Evolutionary conservation across 2,113 vertebrate species (phyloP).

Genomic region (Pollimyrus isidori): DNA sequence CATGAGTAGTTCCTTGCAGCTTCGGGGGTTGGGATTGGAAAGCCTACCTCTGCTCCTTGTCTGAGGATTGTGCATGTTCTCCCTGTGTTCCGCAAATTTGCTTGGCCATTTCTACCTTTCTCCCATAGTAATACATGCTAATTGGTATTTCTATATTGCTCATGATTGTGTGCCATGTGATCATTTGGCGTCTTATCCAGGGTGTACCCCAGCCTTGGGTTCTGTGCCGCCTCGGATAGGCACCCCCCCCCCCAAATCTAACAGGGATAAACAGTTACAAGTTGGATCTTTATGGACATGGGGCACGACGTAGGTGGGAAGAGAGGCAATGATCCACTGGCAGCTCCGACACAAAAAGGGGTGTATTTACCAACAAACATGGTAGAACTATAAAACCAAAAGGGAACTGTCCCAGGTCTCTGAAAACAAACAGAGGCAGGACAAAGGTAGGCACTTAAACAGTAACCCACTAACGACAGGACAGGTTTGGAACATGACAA

Average conservation of each 20-base stretch:
- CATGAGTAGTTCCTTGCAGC: neutral
- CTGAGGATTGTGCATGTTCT: neutral
- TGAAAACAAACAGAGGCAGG: too few species aligned
- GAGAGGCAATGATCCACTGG: too few species aligned
- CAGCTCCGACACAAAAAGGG: too few species aligned
- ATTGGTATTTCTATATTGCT: neutral
- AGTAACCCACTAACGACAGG: too few species aligned
- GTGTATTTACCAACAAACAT: too few species aligned
- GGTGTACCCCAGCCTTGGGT: neutral
- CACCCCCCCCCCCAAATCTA: neutral
- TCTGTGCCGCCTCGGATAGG: neutral
- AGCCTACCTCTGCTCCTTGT: neutral
- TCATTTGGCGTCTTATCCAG: neutral
- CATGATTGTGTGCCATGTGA: neutral
- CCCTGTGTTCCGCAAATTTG: neutral
- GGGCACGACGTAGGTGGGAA: too few species aligned
- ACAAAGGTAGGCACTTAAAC: too few species aligned
- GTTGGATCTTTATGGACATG: too few species aligned
- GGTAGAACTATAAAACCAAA: too few species aligned
- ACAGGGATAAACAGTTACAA: neutral
- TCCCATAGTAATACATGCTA: neutral
- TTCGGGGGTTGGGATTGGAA: neutral
- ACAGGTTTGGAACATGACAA: too few species aligned
- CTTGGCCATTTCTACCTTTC: neutral
- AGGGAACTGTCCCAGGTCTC: too few species aligned